Percentiles rank a stretch among this genome's conserved stretches.
These are phyloP conservation scores for Pelodiscus sinensis DNA, from an alignment of 2,113 vertebrate genomes.

Conservation along the genomic window DNA sequence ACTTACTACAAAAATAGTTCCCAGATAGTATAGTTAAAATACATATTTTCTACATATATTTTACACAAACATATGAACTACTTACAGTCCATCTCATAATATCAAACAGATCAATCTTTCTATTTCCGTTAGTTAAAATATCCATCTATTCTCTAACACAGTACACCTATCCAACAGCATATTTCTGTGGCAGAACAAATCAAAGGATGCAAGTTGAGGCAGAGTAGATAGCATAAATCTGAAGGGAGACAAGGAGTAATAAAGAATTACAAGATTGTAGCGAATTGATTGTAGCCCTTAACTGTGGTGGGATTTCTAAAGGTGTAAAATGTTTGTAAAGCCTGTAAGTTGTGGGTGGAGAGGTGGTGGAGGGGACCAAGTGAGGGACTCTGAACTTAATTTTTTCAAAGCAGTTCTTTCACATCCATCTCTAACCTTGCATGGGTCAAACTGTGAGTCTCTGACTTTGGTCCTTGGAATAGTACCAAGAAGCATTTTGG, in stretches of 20 bases:
- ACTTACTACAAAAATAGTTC: not conserved
- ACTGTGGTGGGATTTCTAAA: not conserved
- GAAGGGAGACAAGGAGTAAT: not conserved
- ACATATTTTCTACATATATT: not conserved
- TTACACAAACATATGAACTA: not conserved
- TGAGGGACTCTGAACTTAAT: not conserved
- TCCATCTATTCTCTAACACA: not conserved
- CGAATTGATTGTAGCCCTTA: not conserved
- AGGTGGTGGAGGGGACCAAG: not conserved
- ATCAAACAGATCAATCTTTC: not conserved
- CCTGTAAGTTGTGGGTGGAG: not conserved
- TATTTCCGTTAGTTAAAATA: not conserved
- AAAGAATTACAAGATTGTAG: not conserved
- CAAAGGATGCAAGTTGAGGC: not conserved
- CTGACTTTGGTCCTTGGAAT: not conserved
- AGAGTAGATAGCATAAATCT: not conserved
- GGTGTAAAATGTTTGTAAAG: not conserved
- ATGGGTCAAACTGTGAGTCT: not conserved
- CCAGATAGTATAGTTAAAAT: not conserved
- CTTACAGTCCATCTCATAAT: not conserved
- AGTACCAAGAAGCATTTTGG: not conserved
- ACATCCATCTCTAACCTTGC: not conserved
- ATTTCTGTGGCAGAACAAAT: not conserved
- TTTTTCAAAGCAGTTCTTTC: not conserved
- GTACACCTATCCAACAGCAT: not conserved